Conservation (phyloP, 2,888 invertebrate species). For the Coleophora flavipennella region DNA sequence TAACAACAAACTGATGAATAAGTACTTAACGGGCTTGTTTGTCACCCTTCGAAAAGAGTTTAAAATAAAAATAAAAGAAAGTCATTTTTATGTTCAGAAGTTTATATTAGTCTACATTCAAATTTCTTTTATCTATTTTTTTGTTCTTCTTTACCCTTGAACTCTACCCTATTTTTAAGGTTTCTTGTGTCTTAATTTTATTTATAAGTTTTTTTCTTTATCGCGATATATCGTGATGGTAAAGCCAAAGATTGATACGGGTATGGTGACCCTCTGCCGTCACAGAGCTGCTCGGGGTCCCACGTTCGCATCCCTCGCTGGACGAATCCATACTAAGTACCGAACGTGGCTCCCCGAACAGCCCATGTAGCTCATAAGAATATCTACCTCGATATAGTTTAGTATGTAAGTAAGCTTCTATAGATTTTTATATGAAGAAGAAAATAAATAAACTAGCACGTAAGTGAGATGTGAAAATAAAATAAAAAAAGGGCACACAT, state of each 20-base stretch:
- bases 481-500: constrained; percentile 68
- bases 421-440: constrained; percentile 69
- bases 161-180: constrained; percentile 24
- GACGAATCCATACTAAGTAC: constrained; percentile 8
- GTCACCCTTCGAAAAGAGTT: no score
- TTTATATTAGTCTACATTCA: no score
- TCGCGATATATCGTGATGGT: constrained; percentile 72
- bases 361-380: constrained; percentile 54
- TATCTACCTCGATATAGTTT: constrained; percentile 70
- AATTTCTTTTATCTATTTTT: no score
- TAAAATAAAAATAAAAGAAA: no score
- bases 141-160: no score
- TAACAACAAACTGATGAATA: background rate
- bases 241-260: constrained; percentile 73
- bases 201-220: constrained; percentile 36
- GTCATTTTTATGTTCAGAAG: no score
- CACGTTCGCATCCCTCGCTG: constrained; percentile 27
- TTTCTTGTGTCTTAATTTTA: constrained; percentile 27
- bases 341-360: constrained; percentile 39
- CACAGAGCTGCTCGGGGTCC: constrained; percentile 47
- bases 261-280: constrained; percentile 74
- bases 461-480: constrained; percentile 48
- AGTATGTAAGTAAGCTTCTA: constrained; percentile 58
- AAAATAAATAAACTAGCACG: constrained; percentile 50
- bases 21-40: no score